Evolutionary conservation across 1,140 invertebrate genomes (phyloP), one percentile per base, ranked within the genome.

Genomic region (Neotoxoptera formosana): DNA sequence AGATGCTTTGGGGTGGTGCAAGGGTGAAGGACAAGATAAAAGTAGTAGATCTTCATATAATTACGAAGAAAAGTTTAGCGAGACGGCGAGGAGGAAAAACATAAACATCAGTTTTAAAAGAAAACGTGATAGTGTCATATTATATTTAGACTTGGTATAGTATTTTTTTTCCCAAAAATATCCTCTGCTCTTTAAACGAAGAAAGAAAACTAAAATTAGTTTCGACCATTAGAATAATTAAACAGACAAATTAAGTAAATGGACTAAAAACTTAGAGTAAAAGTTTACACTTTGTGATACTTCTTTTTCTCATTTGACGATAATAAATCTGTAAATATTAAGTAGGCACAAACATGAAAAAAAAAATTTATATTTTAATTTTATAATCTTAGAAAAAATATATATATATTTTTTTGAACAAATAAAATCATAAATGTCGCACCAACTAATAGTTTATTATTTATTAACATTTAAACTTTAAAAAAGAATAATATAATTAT

Each of bases 211-310:
- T 47, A 41, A 90, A 76, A 47, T 91, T 47, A 91, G 41, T 90
- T 90, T 90, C 23, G 17, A 67, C 36, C 89, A 67, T 90, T 90
- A 67, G 45, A 60, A 90, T 90, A 67, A 90, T 90, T 90, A 90
- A 90, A 60, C 53, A 30, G 53, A 56, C 34, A 90, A 60, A 90
- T 90, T 90, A 90, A 90, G 36, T 90, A 67, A 90, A 90, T 67
- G 53, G 89, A 60, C 89, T 17, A 7, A 67, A 90, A 90, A 90
- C 11, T 90, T 30, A 25, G 56, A 45, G 87, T 34, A 90, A 90
- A 90, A 60, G 51, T 90, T 67, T 90, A 45, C 89, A 67, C 34
- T 67, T n/a, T 36, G 53, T 67, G 25, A 90, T 56, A 67, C 67
- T 90, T 60, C 47, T 41, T 36, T 56, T 36, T n/a, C 86, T 34